phyloP scores from a whole-genome alignment of 2,888 invertebrate species.

The Sisyra nigra region DNA sequence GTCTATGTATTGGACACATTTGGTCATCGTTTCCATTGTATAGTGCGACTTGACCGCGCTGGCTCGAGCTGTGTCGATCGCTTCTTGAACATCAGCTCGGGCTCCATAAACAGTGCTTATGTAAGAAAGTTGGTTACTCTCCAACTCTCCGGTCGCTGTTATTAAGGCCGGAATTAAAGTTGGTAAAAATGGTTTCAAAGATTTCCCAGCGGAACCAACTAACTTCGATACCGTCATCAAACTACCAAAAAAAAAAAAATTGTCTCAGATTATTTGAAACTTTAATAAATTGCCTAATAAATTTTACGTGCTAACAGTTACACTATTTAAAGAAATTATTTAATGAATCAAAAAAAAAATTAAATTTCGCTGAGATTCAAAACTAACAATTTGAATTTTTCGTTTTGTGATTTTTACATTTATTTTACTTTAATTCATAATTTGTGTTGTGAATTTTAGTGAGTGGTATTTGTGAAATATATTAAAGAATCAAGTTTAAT shows the following conservation, averaged over 20 bases:
- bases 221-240: slow-evolving; percentile 75
- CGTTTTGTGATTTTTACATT: no score
- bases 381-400: no score
- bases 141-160: slow-evolving; percentile 74
- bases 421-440: no score
- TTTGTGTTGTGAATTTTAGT: no score
- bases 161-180: slow-evolving; percentile 69
- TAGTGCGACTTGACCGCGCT: slow-evolving; percentile 71
- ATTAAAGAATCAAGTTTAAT: no score
- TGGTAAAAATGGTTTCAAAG: slow-evolving; percentile 66
- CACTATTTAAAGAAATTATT: no score
- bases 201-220: slow-evolving; percentile 61
- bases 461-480: no score
- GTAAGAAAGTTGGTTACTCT: slow-evolving; percentile 64
- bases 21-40: slow-evolving; percentile 74
- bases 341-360: no score
- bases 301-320: no score
- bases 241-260: slow-evolving; percentile 26
- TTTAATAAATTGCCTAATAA: no score
- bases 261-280: no score
- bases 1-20: slow-evolving; percentile 60
- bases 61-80: slow-evolving; percentile 64
- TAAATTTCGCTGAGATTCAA: no score
- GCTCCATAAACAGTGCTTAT: slow-evolving; percentile 53
- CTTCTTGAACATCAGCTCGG: slow-evolving; percentile 54